Conservation (phyloP, 2,888 invertebrate genomes). For the Drosophila neonasuta region DNA sequence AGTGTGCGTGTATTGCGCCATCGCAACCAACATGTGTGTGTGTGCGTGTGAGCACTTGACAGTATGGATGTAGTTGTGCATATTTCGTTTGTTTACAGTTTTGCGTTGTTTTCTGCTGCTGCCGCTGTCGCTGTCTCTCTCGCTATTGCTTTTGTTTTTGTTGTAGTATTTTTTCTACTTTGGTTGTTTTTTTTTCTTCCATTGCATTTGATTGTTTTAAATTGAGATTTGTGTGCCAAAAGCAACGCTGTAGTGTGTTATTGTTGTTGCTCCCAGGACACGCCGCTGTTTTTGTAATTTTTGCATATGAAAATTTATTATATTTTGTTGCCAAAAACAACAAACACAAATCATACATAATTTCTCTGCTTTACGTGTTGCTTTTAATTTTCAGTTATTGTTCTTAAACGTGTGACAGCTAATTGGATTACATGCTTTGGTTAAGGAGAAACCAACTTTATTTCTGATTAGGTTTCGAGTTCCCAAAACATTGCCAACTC, state of each 20-base stretch:
- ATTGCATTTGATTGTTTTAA: slow-evolving; percentile 74
- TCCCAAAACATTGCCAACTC: slow-evolving; percentile 7
- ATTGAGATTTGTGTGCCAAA: slow-evolving; percentile 72
- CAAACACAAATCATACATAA: slow-evolving; percentile 18
- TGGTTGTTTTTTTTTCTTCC: slow-evolving; percentile 54
- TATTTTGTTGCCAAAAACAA: slow-evolving; percentile 19
- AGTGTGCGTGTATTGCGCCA: slow-evolving; percentile 47
- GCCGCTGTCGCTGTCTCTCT: slow-evolving; percentile 11
- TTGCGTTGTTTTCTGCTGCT: slow-evolving; percentile 53
- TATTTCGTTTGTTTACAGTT: slow-evolving; percentile 72
- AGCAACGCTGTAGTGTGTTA: slow-evolving; percentile 44
- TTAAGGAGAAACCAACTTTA: slow-evolving; percentile 23
- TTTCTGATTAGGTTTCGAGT: slow-evolving; percentile 40
- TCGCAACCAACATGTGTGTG: slow-evolving; percentile 22
- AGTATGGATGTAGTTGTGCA: slow-evolving; percentile 41
- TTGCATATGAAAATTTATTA: slow-evolving; percentile 38
- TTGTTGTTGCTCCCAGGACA: slow-evolving; percentile 39
- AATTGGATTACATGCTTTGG: slow-evolving; percentile 48
- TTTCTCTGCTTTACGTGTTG: slow-evolving; percentile 41
- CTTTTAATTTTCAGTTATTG: slow-evolving; percentile 38
- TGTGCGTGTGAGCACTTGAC: slow-evolving; percentile 32
- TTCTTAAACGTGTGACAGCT: slow-evolving; percentile 45
- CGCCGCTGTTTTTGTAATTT: slow-evolving; percentile 24
- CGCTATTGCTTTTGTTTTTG: slow-evolving; percentile 9
- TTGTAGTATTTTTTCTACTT: slow-evolving; percentile 29